A percentile compares a stretch with the other conserved stretches of the same genome.
Conservation (phyloP, 2,888 invertebrate genomes). For the Ennomos erosarius region DNA sequence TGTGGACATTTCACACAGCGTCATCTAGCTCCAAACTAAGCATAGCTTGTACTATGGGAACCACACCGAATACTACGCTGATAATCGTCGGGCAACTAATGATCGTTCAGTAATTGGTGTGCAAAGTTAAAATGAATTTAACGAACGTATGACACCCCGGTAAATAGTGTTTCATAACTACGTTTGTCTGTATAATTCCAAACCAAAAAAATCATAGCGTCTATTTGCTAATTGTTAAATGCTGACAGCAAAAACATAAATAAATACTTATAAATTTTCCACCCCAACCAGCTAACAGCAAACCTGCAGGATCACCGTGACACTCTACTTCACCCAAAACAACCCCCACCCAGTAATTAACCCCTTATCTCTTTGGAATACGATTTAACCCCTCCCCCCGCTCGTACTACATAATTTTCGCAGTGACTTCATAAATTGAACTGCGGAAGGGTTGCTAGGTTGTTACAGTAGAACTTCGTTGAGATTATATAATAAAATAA, state of each 20-base stretch:
- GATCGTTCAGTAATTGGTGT: too few relatives aligned
- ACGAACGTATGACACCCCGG: too few relatives aligned
- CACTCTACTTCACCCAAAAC: slow-evolving; percentile 18
- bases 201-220: background rate
- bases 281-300: slow-evolving; percentile 11
- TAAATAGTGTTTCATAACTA: background rate
- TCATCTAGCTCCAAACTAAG: too few relatives aligned
- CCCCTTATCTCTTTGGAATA: slow-evolving; percentile 31
- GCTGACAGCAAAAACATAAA: slow-evolving; percentile 9
- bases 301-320: slow-evolving; percentile 22
- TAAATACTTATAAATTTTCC: slow-evolving; percentile 16
- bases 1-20: too few relatives aligned
- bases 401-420: slow-evolving; percentile 51
- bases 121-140: too few relatives aligned
- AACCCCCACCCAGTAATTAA: slow-evolving; percentile 22
- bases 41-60: too few relatives aligned
- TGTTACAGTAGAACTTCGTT: slow-evolving; percentile 40
- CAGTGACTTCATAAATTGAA: slow-evolving; percentile 57
- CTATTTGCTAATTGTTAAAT: too few relatives aligned
- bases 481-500: background rate
- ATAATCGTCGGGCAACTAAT: too few relatives aligned
- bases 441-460: slow-evolving; percentile 52
- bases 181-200: too few relatives aligned
- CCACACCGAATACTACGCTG: too few relatives aligned
- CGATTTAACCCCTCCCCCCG: slow-evolving; percentile 24